Evolutionary conservation across 2,888 invertebrate species (phyloP).

Genomic region (Acleris laterana): DNA sequence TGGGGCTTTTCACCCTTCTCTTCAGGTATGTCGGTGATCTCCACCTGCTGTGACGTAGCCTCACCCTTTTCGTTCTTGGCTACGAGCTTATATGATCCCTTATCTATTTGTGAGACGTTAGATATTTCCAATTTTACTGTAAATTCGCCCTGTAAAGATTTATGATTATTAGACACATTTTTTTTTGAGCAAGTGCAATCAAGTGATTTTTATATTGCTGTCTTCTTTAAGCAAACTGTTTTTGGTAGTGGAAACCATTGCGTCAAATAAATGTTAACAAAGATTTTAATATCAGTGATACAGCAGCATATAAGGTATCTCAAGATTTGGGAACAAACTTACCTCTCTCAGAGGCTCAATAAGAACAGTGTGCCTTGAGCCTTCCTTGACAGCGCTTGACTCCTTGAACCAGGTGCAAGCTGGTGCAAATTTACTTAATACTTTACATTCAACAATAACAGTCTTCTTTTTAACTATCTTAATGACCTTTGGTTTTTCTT

Average conservation of each 20-base stretch:
- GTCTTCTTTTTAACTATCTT: slow-evolving; percentile 96
- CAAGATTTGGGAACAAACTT: slow-evolving; percentile 48
- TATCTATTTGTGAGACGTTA: slow-evolving; percentile 91
- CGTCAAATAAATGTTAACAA: no score
- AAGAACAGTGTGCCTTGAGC: slow-evolving; percentile 89
- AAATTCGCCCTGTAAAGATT: slow-evolving; percentile 90
- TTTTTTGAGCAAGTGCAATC: not conserved
- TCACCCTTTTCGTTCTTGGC: slow-evolving; percentile 97
- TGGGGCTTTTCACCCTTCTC: slow-evolving; percentile 92
- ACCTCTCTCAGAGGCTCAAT: slow-evolving; percentile 92
- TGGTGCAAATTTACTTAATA: slow-evolving; percentile 96
- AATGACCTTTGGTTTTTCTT: slow-evolving; percentile 95
- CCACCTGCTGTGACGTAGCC: slow-evolving; percentile 94
- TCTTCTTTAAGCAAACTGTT: no score
- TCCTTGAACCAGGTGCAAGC: slow-evolving; percentile 98
- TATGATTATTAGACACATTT: not conserved
- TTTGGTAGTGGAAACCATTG: no score
- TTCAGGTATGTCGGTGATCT: slow-evolving; percentile 91
- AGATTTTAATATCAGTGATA: no score
- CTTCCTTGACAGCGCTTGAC: slow-evolving; percentile 89
- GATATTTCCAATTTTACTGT: slow-evolving; percentile 95
- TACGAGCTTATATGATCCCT: slow-evolving; percentile 94
- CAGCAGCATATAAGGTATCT: no score
- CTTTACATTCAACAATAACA: slow-evolving; percentile 96
- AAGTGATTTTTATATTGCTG: no score